Evolutionary conservation across 53 echinoderm and acorn worm species (phyloP), one percentile per base, ranked within the genome.

Genomic region (Arbacia lixula): DNA sequence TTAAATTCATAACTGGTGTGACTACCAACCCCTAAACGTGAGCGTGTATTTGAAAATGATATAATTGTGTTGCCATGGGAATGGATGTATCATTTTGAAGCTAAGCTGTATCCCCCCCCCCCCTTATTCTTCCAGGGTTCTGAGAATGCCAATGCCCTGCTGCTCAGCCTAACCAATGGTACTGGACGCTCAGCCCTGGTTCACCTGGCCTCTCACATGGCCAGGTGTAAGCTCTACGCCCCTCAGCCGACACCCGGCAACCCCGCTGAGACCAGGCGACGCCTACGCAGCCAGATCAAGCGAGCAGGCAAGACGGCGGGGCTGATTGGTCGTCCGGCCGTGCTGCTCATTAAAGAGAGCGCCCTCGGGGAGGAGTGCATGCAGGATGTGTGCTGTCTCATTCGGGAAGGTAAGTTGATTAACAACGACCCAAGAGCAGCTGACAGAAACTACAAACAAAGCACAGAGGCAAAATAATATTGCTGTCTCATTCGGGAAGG

Each of bases 281-380:
- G 80, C 29, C 85, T 99, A 17, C 68, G 99, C 56, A 52, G 68
- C 27, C 85, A 86, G 79, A 89, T 99, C 68, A 99, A 91, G 77
- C 83, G 85, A 21, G 99, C 99, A 38, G 88, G 99, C 54, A 87
- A 90, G 53, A 88, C 95, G 61, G 95, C 99, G 1, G 99, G 99
- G 10, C 85, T 95, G 72, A 35, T 86, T 29, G 92, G 94, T 26
- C 90, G 92, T 38, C 92, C 94, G 0, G 91, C 80, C 0, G 99
- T 99, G 32, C 71, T 99, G 53, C 67, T 95, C n/a, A 89, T 94
- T 26, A 86, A 92, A 36, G 91, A 89, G 4, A 49, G 63, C 3
- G 57, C 24, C 35, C 53, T 92, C 4, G 91, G 90, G 61, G 84
- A 79, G 0, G 42, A 84, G 2, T 86, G 85, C 30, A 52, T 98